Evolutionary conservation across 2,888 invertebrate species (phyloP).

Genomic region (Ectemnius lituratus): DNA sequence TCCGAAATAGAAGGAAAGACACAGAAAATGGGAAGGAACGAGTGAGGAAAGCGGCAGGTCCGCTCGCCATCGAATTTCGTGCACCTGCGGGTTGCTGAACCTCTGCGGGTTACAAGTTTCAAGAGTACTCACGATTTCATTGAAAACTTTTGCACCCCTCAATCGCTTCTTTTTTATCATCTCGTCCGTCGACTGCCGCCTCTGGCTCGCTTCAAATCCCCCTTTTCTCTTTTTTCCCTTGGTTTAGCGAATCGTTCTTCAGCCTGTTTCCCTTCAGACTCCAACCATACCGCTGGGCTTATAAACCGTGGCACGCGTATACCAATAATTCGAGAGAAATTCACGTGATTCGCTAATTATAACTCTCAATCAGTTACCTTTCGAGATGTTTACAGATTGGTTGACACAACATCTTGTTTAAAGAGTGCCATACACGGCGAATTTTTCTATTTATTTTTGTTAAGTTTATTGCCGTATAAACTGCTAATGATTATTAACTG

Average conservation of each 20-base stretch:
- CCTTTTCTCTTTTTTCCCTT: constrained; percentile 17
- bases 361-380: neutral
- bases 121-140: constrained; percentile 71
- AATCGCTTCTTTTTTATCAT: constrained; percentile 46
- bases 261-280: constrained; percentile 39
- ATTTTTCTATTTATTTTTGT: too few species aligned
- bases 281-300: constrained; percentile 24
- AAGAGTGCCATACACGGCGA: too few species aligned
- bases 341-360: constrained; percentile 42
- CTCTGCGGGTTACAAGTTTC: constrained; percentile 66
- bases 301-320: constrained; percentile 23
- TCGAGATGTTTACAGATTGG: too few species aligned
- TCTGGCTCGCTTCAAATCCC: neutral
- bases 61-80: constrained; percentile 64
- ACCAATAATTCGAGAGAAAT: constrained; percentile 36
- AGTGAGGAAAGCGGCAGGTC: constrained; percentile 59
- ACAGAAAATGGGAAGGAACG: constrained; percentile 49
- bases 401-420: too few species aligned
- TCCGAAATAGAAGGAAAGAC: constrained; percentile 29
- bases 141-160: constrained; percentile 71
- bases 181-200: constrained; percentile 19
- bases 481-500: too few species aligned
- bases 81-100: constrained; percentile 60
- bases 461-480: too few species aligned
- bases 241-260: constrained; percentile 21